Evolutionary conservation across 1,140 invertebrate genomes (phyloP), one percentile per base, ranked within the genome.

Genomic region (Conus ventricosus): DNA sequence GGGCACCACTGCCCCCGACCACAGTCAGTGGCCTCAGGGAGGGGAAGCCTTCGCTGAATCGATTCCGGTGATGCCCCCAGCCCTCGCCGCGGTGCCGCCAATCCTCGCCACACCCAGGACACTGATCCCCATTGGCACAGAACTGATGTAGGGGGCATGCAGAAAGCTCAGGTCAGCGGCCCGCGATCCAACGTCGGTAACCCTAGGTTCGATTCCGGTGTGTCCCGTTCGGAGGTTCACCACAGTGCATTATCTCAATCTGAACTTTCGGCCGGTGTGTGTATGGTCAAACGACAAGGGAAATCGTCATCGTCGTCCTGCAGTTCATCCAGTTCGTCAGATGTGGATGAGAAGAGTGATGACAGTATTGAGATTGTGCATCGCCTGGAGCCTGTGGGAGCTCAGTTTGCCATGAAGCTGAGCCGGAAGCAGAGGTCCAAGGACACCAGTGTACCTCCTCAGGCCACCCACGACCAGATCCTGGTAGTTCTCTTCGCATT

Each of bases 321-420:
- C 60, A 39, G 63, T 63, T 78, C 71, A 7, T 55, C 39, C 53
- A 85, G 84, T 20, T 85, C 84, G 20, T 85, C 84, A 10, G 84
- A 85, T 27, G 84, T 75, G 63, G 84, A 60, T 15, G 84, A 85
- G 1, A 60, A 75, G 25, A 87, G 85, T 23, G 85, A 87, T 27
- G 85, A 87, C 54, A 87, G 75, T 53, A 75, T 78, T n/a, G 75
- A 80, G 51, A 80, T 80, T 11, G 85, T 87, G 13, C 75, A 87
- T 53, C 51, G 53, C 20, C 39, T 60, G 11, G 71, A 80, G 85
- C 85, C 85, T 23, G 71, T 27, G 15, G 85, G 75, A 10, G 51
- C 85, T 3, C 85, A 75, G 53, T 57, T 78, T n/a, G 85, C 85
- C 4, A 78, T 87, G 85, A 87, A 57, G 54, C 71, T 87, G 13